A percentile compares a stretch with the other conserved stretches of the same genome.
Evolutionary conservation across 2,113 vertebrate genomes (phyloP).

Genomic region (Malurus cyaneus): DNA sequence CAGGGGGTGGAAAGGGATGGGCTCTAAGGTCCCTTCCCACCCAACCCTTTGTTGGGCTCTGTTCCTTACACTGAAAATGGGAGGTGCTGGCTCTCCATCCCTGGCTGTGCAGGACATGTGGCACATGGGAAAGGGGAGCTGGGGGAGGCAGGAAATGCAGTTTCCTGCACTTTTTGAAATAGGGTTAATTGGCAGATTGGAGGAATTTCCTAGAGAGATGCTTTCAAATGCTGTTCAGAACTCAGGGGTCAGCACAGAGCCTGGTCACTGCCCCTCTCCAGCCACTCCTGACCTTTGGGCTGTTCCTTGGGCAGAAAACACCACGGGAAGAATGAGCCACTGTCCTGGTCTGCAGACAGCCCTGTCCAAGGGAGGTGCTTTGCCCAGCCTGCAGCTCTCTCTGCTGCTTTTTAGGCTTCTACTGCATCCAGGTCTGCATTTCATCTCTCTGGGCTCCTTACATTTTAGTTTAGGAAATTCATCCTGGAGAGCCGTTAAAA

Average conservation of each 20-base stretch:
- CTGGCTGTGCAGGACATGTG: accelerated
- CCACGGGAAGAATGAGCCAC: accelerated
- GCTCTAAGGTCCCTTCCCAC: not conserved
- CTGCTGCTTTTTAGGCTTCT: not conserved
- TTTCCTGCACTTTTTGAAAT: not conserved
- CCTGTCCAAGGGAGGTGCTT: not conserved
- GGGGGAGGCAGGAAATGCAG: not conserved
- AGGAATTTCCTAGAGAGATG: not conserved
- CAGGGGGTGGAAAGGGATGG: not conserved
- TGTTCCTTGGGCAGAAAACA: not conserved
- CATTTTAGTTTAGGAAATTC: not conserved
- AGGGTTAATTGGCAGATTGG: not conserved
- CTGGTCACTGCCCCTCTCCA: not conserved
- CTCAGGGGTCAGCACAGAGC: not conserved
- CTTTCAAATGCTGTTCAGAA: not conserved
- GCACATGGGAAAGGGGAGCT: not conserved
- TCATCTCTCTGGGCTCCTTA: not conserved
- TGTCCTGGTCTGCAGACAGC: not conserved
- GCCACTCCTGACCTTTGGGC: not conserved
- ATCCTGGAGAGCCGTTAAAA: not conserved
- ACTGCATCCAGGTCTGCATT: not conserved
- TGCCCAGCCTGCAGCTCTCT: not conserved
- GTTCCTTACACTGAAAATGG: accelerated
- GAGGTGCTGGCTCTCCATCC: not conserved
- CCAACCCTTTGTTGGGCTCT: not conserved